Evolutionary conservation across 2,797 vertebrate species (phyloP), one percentile per base, ranked within the genome.

Genomic region (Megaceryle alcyon): DNA sequence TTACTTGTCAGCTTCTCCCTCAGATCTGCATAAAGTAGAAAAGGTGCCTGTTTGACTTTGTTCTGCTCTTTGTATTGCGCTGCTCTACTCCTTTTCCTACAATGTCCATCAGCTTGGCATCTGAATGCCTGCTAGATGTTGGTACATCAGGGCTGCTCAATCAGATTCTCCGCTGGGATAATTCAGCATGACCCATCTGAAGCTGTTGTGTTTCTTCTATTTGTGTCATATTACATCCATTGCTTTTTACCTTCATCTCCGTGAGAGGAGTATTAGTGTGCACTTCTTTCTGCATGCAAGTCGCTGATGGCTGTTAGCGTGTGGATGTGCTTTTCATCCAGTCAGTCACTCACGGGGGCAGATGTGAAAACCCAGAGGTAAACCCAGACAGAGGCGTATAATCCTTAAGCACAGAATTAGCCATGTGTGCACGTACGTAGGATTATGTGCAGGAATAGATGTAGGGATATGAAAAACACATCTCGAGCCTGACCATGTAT

Each of bases 1-100:
- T 96, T 94, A 82, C 37, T 95, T 96, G 81, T 88, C 93, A 90
- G 54, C 39, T 53, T 86, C 14, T 95, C 71, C 16, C 41, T 93
- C 64, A 80, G 61, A 85, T 90, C 84, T 94, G 81, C 75, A 89
- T 95, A 56, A 95, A 77, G 80, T 33, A 92, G 80, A 90, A 96
- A 94, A 92, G 53, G 75, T 90, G 71, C n/a, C 83, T 48, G 29
- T 61, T 94, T 85, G 81, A 64, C 68, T 96, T 95, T 96, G 78
- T 82, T 93, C 56, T 60, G 46, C 44, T 71, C 41, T 87, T 92
- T 92, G 77, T 88, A 26, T 57, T 70, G 20, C 31, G n/a, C 57
- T 51, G 14, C 13, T 75, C 46, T 80, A 28, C 77, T 84, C 25
- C 18, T 70, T 80, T 92, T 31, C 63, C 3, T 3, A 63, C 37